Conservation (phyloP, 1,140 invertebrate genomes). For the Drosophila sucinea region DNA sequence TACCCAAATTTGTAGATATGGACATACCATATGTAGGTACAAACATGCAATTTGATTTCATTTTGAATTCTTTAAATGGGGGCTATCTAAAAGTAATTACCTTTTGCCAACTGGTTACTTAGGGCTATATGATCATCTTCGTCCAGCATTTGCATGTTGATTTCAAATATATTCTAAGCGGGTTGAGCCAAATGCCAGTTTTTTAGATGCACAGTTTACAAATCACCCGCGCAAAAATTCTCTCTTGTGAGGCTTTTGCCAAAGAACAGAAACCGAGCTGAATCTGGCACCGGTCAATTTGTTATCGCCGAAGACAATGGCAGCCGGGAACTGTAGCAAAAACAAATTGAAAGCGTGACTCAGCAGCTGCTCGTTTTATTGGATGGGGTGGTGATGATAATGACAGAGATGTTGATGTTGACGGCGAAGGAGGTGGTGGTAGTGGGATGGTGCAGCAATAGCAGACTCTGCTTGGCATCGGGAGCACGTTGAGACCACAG, state of each 20-base stretch:
- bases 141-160: slow-evolving; percentile 45
- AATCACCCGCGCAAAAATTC: slow-evolving; percentile 1
- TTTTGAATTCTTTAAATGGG: too few species aligned
- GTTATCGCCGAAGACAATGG: slow-evolving; percentile 15
- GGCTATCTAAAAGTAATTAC: slow-evolving; percentile 26
- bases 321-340: slow-evolving; percentile 5
- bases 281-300: slow-evolving; percentile 1
- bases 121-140: slow-evolving; percentile 44
- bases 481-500: slow-evolving; percentile 2
- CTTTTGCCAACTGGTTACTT: slow-evolving; percentile 46
- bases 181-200: neutral
- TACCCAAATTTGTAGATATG: too few species aligned
- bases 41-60: neutral
- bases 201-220: neutral
- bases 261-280: slow-evolving; percentile 9
- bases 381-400: neutral
- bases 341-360: slow-evolving; percentile 18
- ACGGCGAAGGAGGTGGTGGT: neutral
- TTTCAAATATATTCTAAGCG: slow-evolving; percentile 16
- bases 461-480: slow-evolving; percentile 9
- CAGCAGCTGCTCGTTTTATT: slow-evolving; percentile 11
- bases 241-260: neutral
- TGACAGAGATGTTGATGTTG: neutral
- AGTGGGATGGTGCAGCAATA: slow-evolving; percentile 5
- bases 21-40: neutral